Conservation (phyloP, 2,797 vertebrate genomes). For the Craterocephalus amniculus region DNA sequence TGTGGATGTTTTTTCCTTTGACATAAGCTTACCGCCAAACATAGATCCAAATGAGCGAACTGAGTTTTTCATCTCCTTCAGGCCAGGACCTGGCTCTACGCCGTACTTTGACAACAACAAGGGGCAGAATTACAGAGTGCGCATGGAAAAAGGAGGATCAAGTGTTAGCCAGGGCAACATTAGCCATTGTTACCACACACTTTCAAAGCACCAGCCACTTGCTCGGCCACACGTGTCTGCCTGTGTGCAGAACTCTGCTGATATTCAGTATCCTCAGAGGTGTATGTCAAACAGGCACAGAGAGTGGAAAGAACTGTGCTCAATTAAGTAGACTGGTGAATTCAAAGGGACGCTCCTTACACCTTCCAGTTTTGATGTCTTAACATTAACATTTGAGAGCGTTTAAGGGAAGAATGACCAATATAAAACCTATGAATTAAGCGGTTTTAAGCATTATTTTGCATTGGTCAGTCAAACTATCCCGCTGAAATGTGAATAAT, state of each 20-base stretch:
- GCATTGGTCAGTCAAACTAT: slow-evolving; percentile 1
- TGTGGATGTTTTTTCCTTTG: slow-evolving; percentile 79
- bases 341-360: background rate
- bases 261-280: slow-evolving; percentile 24
- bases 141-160: slow-evolving; percentile 43
- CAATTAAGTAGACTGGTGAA: slow-evolving; percentile 3
- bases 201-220: background rate
- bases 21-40: slow-evolving; percentile 69
- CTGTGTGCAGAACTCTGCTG: slow-evolving; percentile 10
- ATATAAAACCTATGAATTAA: background rate
- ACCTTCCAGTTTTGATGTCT: background rate
- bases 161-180: slow-evolving; percentile 2
- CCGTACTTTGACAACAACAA: slow-evolving; percentile 79
- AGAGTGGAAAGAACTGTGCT: slow-evolving; percentile 17
- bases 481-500: slow-evolving; percentile 52
- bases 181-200: background rate
- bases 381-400: slow-evolving; percentile 3
- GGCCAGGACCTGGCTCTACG: slow-evolving; percentile 44
- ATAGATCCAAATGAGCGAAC: slow-evolving; percentile 46
- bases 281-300: slow-evolving; percentile 20
- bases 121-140: slow-evolving; percentile 80
- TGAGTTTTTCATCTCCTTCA: slow-evolving; percentile 81
- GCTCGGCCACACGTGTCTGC: background rate
- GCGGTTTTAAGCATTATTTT: slow-evolving; percentile 9
- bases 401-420: background rate